phyloP scores from a whole-genome alignment of 2,888 invertebrate species.

The Lagria hirta region DNA sequence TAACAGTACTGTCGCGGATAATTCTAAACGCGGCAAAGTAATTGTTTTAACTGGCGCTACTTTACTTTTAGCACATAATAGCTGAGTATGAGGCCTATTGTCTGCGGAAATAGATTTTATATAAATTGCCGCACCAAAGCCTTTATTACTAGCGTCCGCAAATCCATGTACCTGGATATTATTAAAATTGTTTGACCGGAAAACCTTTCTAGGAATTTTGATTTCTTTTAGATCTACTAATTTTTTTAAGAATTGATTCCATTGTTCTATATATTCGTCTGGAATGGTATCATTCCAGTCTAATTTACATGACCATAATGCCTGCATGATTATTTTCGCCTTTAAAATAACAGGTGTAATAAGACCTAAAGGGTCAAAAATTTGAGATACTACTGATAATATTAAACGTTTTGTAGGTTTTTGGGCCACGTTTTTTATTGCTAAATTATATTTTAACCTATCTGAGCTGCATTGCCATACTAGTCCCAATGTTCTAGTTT shows the following conservation, averaged over 20 bases:
- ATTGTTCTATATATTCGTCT: slow-evolving; percentile 12
- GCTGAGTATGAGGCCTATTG: not conserved
- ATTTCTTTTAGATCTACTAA: slow-evolving; percentile 10
- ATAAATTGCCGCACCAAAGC: slow-evolving; percentile 15
- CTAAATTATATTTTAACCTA: slow-evolving; percentile 9
- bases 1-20: not conserved
- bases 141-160: slow-evolving; percentile 11
- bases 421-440: not conserved
- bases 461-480: slow-evolving; percentile 14
- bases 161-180: slow-evolving; percentile 21
- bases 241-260: slow-evolving; percentile 11
- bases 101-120: not conserved
- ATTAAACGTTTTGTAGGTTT: slow-evolving; percentile 16
- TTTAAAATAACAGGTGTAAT: slow-evolving; percentile 13
- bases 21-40: slow-evolving; percentile 1
- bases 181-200: not conserved
- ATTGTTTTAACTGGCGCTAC: slow-evolving; percentile 22
- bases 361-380: slow-evolving; percentile 24
- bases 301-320: slow-evolving; percentile 20
- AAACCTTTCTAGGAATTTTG: slow-evolving; percentile 15
- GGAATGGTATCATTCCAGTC: slow-evolving; percentile 26
- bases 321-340: slow-evolving; percentile 21
- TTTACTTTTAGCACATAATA: slow-evolving; percentile 20
- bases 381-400: slow-evolving; percentile 16
- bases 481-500: slow-evolving; percentile 13